These are phyloP conservation scores for Adelphocoris suturalis DNA, from an alignment of 2,888 invertebrate genomes.

Conservation along the genomic window DNA sequence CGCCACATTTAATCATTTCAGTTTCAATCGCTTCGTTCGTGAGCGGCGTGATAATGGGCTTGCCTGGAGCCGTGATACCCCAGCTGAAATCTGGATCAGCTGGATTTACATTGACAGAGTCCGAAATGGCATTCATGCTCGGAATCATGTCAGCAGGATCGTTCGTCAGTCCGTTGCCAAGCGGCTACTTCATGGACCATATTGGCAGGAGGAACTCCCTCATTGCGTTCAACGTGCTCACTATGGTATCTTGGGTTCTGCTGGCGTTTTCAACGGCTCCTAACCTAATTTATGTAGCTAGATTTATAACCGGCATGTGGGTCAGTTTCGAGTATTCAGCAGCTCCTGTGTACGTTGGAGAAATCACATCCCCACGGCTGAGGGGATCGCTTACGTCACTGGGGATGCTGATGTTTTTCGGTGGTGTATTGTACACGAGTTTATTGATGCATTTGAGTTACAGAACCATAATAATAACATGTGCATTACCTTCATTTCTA, in stretches of 20 bases:
- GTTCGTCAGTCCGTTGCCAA: constrained; percentile 77
- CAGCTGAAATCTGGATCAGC: constrained; percentile 71
- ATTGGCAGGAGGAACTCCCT: constrained; percentile 82
- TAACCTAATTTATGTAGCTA: constrained; percentile 73
- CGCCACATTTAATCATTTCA: not conserved
- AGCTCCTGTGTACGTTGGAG: constrained; percentile 76
- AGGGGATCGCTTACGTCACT: constrained; percentile 75
- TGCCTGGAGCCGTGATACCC: constrained; percentile 74
- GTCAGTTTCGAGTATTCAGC: constrained; percentile 76
- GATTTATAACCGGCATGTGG: constrained; percentile 75
- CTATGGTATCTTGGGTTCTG: constrained; percentile 80
- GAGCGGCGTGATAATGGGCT: constrained; percentile 72
- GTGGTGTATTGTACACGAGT: constrained; percentile 75
- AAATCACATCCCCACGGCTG: constrained; percentile 75
- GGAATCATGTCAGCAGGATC: constrained; percentile 75
- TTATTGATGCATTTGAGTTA: constrained; percentile 78
- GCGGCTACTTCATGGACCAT: constrained; percentile 81
- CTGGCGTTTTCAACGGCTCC: constrained; percentile 70
- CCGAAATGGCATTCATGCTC: constrained; percentile 74
- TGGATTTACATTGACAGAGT: constrained; percentile 71
- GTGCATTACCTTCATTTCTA: constrained; percentile 79
- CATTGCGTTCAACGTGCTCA: constrained; percentile 81
- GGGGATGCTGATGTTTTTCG: constrained; percentile 75
- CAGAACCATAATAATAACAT: constrained; percentile 78
- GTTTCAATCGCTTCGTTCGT: constrained; percentile 69